Evolutionary conservation across 2,888 invertebrate species (phyloP).

Genomic region (Tyria jacobaeae): DNA sequence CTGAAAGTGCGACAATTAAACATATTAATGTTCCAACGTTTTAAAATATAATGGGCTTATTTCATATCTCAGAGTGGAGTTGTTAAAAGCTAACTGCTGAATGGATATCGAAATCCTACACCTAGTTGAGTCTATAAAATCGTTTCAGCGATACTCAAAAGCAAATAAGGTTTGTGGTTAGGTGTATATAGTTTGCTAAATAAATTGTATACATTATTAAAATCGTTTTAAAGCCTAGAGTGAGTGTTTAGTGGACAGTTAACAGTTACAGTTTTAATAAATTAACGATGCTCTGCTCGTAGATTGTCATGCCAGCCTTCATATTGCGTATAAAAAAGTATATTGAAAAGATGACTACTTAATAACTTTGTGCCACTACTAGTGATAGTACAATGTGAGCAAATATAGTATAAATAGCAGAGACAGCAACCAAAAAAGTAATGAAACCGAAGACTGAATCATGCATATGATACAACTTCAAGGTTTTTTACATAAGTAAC

Average conservation of each 20-base stretch:
- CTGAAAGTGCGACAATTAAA: no score
- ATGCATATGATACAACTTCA: not conserved
- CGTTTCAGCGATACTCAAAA: not conserved
- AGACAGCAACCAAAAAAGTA: not conserved
- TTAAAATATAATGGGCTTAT: no score
- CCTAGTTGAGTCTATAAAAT: not conserved
- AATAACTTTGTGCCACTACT: no score
- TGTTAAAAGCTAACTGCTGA: no score
- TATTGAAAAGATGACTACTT: no score
- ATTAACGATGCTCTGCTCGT: not conserved
- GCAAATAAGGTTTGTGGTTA: not conserved
- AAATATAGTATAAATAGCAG: not conserved
- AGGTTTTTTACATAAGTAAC: not conserved
- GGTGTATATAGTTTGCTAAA: not conserved
- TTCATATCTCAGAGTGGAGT: no score
- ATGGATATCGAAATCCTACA: no score
- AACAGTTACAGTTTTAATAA: not conserved
- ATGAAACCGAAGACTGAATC: not conserved
- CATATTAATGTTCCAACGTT: no score
- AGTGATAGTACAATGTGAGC: not conserved
- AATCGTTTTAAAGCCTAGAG: not conserved
- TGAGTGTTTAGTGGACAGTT: not conserved
- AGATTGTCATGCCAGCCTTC: no score
- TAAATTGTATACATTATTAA: not conserved
- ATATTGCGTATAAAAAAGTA: no score